Conservation (phyloP, 1,140 invertebrate species). For the Yoshiicerus persimilis region DNA sequence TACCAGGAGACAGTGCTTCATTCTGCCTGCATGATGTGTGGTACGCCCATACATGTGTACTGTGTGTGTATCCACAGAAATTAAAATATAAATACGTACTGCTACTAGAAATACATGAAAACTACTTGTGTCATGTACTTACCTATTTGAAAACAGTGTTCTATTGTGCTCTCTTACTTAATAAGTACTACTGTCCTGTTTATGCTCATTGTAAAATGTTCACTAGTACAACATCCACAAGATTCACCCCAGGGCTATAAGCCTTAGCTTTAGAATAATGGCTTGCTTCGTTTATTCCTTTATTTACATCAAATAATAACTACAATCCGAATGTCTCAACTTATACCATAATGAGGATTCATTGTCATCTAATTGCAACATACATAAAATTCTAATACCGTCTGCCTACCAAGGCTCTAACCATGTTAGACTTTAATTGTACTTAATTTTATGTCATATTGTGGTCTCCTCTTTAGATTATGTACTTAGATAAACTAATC, state of each 20-base stretch:
- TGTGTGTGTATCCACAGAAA: no score
- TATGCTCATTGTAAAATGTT: not conserved
- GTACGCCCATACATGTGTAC: not conserved
- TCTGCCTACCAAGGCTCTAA: not conserved
- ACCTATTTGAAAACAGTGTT: not conserved
- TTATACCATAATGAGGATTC: conserved; percentile 7
- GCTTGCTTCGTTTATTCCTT: not conserved
- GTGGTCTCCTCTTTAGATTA: not conserved
- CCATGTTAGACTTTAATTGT: no score
- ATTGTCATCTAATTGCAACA: not conserved
- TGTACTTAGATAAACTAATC: not conserved
- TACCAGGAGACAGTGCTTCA: not conserved
- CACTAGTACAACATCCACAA: not conserved
- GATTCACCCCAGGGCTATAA: not conserved
- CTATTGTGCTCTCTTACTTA: not conserved
- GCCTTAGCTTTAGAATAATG: not conserved
- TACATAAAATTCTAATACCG: not conserved
- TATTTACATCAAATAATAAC: not conserved
- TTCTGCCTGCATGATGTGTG: not conserved
- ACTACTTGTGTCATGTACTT: not conserved
- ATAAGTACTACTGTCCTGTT: not conserved
- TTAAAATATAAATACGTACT: no score
- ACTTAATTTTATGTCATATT: not conserved
- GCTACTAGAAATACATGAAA: not conserved
- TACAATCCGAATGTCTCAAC: not conserved